A percentile compares a stretch with the other conserved stretches of the same genome.
These are phyloP conservation scores for Actenoides lindsayi DNA, from an alignment of 2,113 vertebrate species.

Conservation along the genomic window DNA sequence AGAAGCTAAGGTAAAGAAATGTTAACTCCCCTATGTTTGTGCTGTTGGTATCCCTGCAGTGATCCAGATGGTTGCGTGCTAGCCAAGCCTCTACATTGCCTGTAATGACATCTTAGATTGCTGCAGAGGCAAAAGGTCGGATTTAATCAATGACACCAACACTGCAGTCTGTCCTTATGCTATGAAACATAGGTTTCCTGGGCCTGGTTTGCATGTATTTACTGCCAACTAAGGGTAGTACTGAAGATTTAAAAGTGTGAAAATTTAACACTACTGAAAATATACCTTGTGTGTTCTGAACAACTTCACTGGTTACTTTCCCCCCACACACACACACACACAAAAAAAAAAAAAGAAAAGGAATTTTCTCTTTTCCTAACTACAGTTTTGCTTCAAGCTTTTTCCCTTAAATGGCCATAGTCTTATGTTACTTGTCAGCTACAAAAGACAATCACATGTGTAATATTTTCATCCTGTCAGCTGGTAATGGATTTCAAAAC, in stretches of 20 bases:
- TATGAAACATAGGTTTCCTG: neutral
- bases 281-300: neutral
- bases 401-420: slow-evolving; percentile 42
- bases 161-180: slow-evolving; percentile 10
- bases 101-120: slow-evolving; percentile 13
- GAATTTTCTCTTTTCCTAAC: neutral
- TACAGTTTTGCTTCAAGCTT: neutral
- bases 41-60: neutral
- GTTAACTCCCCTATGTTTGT: neutral
- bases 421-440: neutral
- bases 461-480: slow-evolving; percentile 50
- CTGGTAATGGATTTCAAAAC: slow-evolving; percentile 54
- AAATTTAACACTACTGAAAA: neutral
- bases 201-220: neutral
- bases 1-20: neutral
- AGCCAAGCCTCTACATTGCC: neutral
- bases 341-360: neutral
- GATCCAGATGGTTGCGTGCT: neutral
- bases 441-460: neutral
- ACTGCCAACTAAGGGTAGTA: neutral
- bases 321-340: rapidly evolving
- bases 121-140: slow-evolving; percentile 14
- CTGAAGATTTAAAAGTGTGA: neutral
- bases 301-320: neutral
- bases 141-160: slow-evolving; percentile 39